Conservation (phyloP, 1,140 invertebrate genomes). For the Drosophila athabasca region DNA sequence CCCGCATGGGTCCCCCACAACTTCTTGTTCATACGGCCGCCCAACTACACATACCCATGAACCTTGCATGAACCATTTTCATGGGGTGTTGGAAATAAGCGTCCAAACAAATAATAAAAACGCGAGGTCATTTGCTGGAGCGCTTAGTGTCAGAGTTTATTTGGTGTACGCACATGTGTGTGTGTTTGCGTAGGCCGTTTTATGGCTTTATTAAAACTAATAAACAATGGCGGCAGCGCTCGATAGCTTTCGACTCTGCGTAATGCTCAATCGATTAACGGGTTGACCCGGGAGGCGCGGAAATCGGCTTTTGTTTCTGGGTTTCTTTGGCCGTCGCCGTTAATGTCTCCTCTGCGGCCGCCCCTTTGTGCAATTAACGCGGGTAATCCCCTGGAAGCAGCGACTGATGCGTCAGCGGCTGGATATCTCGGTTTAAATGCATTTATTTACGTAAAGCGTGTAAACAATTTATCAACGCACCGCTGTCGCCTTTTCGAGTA, state of each 20-base stretch:
- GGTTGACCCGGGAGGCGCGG: constrained; percentile 1
- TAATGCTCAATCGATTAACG: constrained; percentile 34
- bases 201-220: constrained; percentile 77
- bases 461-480: constrained; percentile 70
- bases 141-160: constrained; percentile 71
- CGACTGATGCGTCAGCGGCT: constrained; percentile 2
- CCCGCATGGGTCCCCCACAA: no score
- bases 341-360: constrained; percentile 42
- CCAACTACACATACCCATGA: constrained; percentile 11
- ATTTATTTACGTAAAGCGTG: constrained; percentile 72
- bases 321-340: constrained; percentile 15
- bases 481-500: constrained; percentile 33
- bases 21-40: not conserved
- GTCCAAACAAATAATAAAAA: constrained; percentile 39
- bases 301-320: constrained; percentile 45
- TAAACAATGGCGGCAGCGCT: constrained; percentile 51
- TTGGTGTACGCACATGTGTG: constrained; percentile 32
- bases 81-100: constrained; percentile 27
- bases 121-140: constrained; percentile 66
- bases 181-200: constrained; percentile 43
- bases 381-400: constrained; percentile 37
- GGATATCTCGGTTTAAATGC: constrained; percentile 43
- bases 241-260: constrained; percentile 7
- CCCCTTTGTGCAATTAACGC: constrained; percentile 44
- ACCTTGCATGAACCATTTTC: not conserved